Conservation (phyloP, 1,140 invertebrate genomes). For the Agrypnia vestita region DNA sequence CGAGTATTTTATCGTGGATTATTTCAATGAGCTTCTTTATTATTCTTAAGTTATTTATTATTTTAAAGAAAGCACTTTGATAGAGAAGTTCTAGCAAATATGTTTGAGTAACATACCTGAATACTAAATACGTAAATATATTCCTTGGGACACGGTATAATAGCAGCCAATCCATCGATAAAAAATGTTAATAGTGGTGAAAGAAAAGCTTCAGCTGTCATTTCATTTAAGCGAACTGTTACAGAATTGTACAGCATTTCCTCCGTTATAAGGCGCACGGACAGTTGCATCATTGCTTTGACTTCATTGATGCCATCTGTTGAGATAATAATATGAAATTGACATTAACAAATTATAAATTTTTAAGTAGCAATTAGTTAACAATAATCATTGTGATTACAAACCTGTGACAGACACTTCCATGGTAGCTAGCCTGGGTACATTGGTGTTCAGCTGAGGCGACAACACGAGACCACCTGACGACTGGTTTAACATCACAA, state of each 20-base stretch:
- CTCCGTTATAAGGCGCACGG: slow-evolving; percentile 92
- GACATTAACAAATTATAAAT: neutral
- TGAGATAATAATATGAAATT: slow-evolving; percentile 7
- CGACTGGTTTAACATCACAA: slow-evolving; percentile 88
- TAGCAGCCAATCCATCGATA: slow-evolving; percentile 91
- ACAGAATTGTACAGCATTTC: slow-evolving; percentile 97
- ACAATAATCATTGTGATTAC: slow-evolving; percentile 54
- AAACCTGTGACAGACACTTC: slow-evolving; percentile 92
- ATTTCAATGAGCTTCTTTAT: neutral
- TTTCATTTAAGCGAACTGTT: slow-evolving; percentile 93
- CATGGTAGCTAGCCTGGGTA: slow-evolving; percentile 94
- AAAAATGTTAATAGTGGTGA: slow-evolving; percentile 93
- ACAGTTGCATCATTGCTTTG: slow-evolving; percentile 90
- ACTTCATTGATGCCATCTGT: slow-evolving; percentile 93
- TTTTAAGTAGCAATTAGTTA: neutral
- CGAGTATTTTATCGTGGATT: neutral
- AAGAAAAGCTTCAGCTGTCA: slow-evolving; percentile 94
- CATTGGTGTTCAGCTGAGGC: slow-evolving; percentile 95
- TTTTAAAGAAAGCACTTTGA: slow-evolving; percentile 33
- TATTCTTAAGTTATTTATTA: neutral
- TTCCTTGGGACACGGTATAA: slow-evolving; percentile 92
- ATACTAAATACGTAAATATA: slow-evolving; percentile 96
- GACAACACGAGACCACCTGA: slow-evolving; percentile 91
- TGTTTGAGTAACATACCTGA: slow-evolving; percentile 73
- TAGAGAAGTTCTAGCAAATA: neutral